Evolutionary conservation across 2,113 vertebrate genomes (phyloP).

Genomic region (Tonatia bakeri): DNA sequence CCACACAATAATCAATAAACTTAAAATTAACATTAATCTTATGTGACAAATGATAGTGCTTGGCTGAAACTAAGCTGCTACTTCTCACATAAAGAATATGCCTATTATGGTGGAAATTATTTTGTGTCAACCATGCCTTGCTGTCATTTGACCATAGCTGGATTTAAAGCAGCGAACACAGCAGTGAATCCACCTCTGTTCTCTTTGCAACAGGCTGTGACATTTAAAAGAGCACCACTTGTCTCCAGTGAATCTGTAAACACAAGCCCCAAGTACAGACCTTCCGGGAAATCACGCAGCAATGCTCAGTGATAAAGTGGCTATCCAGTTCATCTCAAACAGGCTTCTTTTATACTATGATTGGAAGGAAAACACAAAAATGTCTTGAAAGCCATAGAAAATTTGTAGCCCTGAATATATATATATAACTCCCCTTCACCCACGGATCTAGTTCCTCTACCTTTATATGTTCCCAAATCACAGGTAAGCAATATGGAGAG

Average conservation of each 20-base stretch:
- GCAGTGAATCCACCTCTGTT: slow-evolving; percentile 32
- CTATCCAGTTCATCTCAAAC: background rate
- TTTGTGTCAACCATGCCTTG: background rate
- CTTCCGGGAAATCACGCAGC: background rate
- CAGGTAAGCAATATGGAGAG: background rate
- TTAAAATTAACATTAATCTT: slow-evolving; percentile 22
- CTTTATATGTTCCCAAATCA: background rate
- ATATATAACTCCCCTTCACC: background rate
- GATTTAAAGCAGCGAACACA: background rate
- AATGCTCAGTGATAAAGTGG: slow-evolving; percentile 2
- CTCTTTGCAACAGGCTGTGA: slow-evolving; percentile 44
- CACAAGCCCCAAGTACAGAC: background rate
- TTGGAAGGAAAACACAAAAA: slow-evolving; percentile 40
- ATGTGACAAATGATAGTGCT: background rate
- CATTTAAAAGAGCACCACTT: slow-evolving; percentile 46
- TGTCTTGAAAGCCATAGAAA: slow-evolving; percentile 1
- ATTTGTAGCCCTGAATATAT: background rate
- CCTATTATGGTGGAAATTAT: background rate
- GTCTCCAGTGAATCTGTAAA: background rate
- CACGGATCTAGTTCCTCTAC: background rate
- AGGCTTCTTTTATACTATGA: background rate
- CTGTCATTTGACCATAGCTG: background rate
- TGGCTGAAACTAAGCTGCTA: background rate
- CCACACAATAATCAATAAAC: background rate
- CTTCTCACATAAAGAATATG: slow-evolving; percentile 1